phyloP scores from a whole-genome alignment of 2,113 vertebrate species.

The Anguilla japonica region DNA sequence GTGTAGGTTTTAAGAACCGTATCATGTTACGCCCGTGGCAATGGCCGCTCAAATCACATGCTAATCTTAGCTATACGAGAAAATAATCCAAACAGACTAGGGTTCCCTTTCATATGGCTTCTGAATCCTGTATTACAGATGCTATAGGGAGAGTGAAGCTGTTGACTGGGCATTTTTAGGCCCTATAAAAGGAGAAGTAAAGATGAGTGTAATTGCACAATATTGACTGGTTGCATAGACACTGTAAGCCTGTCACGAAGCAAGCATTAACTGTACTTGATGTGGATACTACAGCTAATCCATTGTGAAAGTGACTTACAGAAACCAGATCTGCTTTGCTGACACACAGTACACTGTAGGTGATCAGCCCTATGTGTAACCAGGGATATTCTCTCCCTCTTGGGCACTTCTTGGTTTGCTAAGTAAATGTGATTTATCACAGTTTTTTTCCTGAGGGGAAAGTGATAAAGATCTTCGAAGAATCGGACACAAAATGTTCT shows the following conservation, averaged over 20 bases:
- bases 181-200: neutral
- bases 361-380: neutral
- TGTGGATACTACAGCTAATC: neutral
- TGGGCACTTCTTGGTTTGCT: neutral
- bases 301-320: neutral
- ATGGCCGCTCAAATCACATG: neutral
- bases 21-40: neutral
- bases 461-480: neutral
- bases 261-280: neutral
- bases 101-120: neutral
- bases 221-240: conserved; percentile 53
- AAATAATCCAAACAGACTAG: neutral
- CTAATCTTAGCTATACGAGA: neutral
- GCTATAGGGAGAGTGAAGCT: neutral
- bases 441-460: neutral
- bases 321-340: neutral
- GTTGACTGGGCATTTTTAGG: neutral
- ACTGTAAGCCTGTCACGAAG: conserved; percentile 15
- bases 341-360: neutral
- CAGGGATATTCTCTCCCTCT: neutral
- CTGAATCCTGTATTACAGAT: neutral
- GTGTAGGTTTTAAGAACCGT: neutral
- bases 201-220: conserved; percentile 33
- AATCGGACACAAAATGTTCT: neutral
- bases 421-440: neutral